Evolutionary conservation across 2,113 vertebrate species (phyloP), one percentile per base, ranked within the genome.

Genomic region (Brachirus orientalis): DNA sequence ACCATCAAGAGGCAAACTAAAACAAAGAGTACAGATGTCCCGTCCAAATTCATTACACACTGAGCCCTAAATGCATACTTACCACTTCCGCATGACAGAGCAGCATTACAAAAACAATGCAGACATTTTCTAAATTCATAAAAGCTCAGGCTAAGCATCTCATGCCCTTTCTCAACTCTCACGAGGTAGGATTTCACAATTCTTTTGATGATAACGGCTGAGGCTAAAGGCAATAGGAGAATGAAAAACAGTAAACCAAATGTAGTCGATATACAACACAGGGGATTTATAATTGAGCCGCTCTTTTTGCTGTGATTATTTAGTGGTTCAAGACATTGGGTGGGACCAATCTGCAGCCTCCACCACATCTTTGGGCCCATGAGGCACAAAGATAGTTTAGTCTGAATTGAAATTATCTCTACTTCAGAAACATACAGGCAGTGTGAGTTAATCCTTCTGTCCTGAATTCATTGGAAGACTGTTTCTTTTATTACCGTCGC

Each of bases 361-460:
- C 63, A 48, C 47, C 52, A 66, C 69, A 64, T 52, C 44, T 66
- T 7, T 0, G 37, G 57, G 57, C 64, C 69, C 65, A 36, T 16
- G 54, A 75, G 61, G 63, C 57, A 44, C 40, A 47, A 22, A 50
- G 61, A 20, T 38, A 56, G 72, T 78, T 78, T 41, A 60, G 44
- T 68, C 58, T 64, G 69, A 84, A 82, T 85, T 80, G 66, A 65
- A 84, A 78, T 66, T 0, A 67, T 81, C 67, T 86, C 66, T 60
- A 69, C 54, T 43, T 43, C 40, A 53, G 61, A 77, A 48, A 69
- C 50, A 82, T 44, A 13, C 13, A 56, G 58, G 20, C 56, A 61
- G 52, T 22, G 57, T 40, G 41, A 69, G 54, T 63, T 76, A 78
- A 82, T 84, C 63, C 63, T 51, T 60, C 52, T 66, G 66, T 52